A percentile compares a stretch with the other conserved stretches of the same genome.
Conservation (phyloP, 1,140 invertebrate genomes). For the Polypedilum pembai region DNA sequence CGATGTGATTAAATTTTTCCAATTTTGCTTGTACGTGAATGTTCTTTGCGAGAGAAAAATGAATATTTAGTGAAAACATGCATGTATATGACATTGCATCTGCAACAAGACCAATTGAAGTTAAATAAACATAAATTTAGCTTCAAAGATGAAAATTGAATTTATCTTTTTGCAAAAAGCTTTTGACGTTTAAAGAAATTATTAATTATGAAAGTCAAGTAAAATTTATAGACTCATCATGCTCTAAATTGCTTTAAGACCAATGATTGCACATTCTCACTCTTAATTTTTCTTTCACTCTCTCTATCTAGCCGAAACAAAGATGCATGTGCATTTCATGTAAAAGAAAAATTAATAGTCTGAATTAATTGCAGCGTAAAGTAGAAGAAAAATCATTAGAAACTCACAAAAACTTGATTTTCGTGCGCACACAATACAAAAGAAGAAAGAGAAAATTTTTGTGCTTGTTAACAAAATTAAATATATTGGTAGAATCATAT, state of each 20-base stretch:
- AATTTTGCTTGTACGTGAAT: too few species aligned
- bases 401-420: background rate
- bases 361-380: slow-evolving; percentile 25
- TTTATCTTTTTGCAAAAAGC: too few species aligned
- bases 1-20: too few species aligned
- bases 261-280: background rate
- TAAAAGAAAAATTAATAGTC: slow-evolving; percentile 16
- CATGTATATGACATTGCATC: too few species aligned
- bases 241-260: slow-evolving; percentile 24
- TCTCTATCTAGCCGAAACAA: background rate
- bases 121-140: too few species aligned
- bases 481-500: background rate
- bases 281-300: background rate
- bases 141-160: too few species aligned
- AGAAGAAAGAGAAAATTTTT: slow-evolving; percentile 14
- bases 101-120: too few species aligned
- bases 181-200: too few species aligned
- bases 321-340: slow-evolving; percentile 22
- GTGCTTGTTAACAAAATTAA: background rate
- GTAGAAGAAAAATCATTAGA: background rate
- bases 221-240: slow-evolving; percentile 1
- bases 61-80: too few species aligned
- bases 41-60: too few species aligned
- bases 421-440: background rate
- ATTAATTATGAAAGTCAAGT: background rate